Evolutionary conservation across 1,140 invertebrate species (phyloP), one percentile per base, ranked within the genome.

Genomic region (Sycophaga agraensis): DNA sequence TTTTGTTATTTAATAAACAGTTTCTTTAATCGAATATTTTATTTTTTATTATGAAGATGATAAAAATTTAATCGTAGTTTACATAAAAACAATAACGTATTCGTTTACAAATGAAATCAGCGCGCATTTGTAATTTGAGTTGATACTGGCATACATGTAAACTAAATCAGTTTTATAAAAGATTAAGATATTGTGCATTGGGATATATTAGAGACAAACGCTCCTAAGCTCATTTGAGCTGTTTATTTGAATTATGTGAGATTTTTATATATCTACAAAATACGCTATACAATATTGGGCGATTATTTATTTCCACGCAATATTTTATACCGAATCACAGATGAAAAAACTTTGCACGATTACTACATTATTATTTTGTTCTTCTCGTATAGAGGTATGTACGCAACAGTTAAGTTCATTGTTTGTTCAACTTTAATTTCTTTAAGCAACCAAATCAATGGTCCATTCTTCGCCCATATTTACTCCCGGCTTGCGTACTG

Each of bases 401-500:
- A 48, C 16, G 31, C 1, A 50, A 14, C 26, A 35, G n/a, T 35
- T 24, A 28, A 31, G 11, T 31, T 6, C 28, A 31, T 40, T 14
- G 16, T 12, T 5, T 45, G n/a, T 17, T 28, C 5, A 22, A 14
- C 24, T 24, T 28, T 9, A 28, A 42, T 31, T 37, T 21, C 5
- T 17, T 54, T 28, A 54, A 7, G 6, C 24, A 34, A 85, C 79
- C 54, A 93, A 83, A 43, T 84, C 83, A 66, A 96, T 89, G 11
- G 82, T 87, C 87, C 92, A 97, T 72, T 89, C 85, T 65, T 89
- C 83, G 35, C 85, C 84, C 82, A 97, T 89, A 72, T 87, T 90
- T 59, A 94, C 87, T 61, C 82, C 88, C 0, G 94, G 95, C 71
- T 96, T 96, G 59, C 94, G 85, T 9, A 97, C 84, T 4, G 88